Evolutionary conservation across 1,140 invertebrate genomes (phyloP).

Genomic region (Ptiloglossa arizonensis): DNA sequence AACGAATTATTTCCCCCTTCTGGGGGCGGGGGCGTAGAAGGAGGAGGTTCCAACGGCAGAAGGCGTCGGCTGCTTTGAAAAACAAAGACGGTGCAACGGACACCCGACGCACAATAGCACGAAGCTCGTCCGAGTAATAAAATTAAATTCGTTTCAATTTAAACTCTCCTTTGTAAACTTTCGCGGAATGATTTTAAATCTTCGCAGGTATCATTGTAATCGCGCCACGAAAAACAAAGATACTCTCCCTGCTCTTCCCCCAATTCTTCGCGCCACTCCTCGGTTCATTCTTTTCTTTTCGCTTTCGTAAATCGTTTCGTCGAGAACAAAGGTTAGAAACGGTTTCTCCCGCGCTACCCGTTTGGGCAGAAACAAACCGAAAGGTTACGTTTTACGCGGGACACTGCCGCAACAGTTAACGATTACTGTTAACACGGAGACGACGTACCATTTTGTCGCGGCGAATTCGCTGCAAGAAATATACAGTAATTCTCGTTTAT

Average conservation of each 20-base stretch:
- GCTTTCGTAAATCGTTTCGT: background rate
- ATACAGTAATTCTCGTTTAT: too few species aligned
- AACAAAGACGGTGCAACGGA: slow-evolving; percentile 28
- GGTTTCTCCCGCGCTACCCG: background rate
- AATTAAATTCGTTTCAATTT: slow-evolving; percentile 45
- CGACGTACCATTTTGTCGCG: too few species aligned
- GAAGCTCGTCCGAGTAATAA: slow-evolving; percentile 19
- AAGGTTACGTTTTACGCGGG: background rate
- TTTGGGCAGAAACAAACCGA: background rate
- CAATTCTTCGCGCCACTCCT: too few species aligned
- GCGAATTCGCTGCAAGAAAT: too few species aligned
- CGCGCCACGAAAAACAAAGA: background rate
- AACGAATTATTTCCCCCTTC: slow-evolving; percentile 40
- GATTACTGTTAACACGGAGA: too few species aligned
- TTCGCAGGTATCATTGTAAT: slow-evolving; percentile 41
- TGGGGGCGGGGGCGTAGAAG: background rate
- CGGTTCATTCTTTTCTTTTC: background rate
- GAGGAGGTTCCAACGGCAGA: background rate
- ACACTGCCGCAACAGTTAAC: too few species aligned
- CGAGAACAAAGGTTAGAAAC: background rate
- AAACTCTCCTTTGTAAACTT: slow-evolving; percentile 32
- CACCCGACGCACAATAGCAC: slow-evolving; percentile 5
- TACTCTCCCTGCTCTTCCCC: background rate
- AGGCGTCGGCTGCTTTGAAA: slow-evolving; percentile 21
- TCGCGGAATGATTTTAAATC: slow-evolving; percentile 32